Percentiles rank a stretch among this genome's conserved stretches.
Conservation (phyloP, 2,888 invertebrate species). For the Troides helena region DNA sequence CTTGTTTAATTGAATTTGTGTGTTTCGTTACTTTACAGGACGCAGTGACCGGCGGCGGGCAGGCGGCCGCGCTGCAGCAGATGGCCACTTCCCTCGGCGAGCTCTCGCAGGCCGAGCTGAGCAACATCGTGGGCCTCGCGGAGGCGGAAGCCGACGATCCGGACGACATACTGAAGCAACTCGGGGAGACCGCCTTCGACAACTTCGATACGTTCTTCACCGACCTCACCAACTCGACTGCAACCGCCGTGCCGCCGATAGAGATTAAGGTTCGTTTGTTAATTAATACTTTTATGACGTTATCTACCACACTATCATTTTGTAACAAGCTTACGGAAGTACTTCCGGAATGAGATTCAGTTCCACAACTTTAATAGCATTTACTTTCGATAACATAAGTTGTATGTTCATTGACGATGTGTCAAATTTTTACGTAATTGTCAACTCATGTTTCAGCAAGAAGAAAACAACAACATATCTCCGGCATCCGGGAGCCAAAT, state of each 20-base stretch:
- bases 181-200: slow-evolving; percentile 91
- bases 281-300: background rate
- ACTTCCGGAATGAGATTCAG: too few species aligned
- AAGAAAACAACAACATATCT: slow-evolving; percentile 76
- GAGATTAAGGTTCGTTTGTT: slow-evolving; percentile 83
- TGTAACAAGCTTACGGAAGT: background rate
- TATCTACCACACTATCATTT: background rate
- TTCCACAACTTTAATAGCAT: too few species aligned
- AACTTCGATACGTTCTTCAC: slow-evolving; percentile 90
- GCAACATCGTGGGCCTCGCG: slow-evolving; percentile 81
- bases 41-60: slow-evolving; percentile 80
- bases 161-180: slow-evolving; percentile 89
- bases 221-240: slow-evolving; percentile 85
- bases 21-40: slow-evolving; percentile 71
- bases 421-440: too few species aligned
- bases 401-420: too few species aligned
- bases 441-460: slow-evolving; percentile 68
- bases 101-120: slow-evolving; percentile 85
- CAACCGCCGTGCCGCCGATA: slow-evolving; percentile 79
- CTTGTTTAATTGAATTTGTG: too few species aligned
- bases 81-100: slow-evolving; percentile 82
- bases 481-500: slow-evolving; percentile 67
- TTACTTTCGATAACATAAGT: background rate
- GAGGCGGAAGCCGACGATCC: slow-evolving; percentile 80
- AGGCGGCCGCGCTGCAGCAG: slow-evolving; percentile 73